Evolutionary conservation across 1,140 invertebrate species (phyloP), one percentile per base, ranked within the genome.

Genomic region (Apis mellifera): DNA sequence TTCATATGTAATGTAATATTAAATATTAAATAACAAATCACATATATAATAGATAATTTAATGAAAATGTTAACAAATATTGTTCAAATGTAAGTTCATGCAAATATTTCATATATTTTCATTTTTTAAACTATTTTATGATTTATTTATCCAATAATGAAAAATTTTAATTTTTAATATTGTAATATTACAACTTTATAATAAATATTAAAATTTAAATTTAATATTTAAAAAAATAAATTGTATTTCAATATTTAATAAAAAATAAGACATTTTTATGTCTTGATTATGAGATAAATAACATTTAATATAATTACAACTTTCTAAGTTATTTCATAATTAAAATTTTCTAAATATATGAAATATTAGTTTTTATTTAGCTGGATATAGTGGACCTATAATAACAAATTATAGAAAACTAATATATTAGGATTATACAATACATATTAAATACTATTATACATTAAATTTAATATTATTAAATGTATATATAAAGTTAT

Each of bases 341-440:
- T 57, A 60, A 54, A 59, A 75, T 59, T 76, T 82, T 76, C 72
- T 76, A 52, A 52, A 55, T 15, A n/a, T 73, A 82, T 68, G 42
- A 76, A 64, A 60, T 52, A 60, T 64, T 78, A 79, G 62, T 77
- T 79, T 83, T 73, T 55, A 82, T 82, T 74, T 83, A 83, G 82
- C 76, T 83, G 82, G 82, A 83, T 83, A 83, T 79, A 83, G 82
- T 73, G 82, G 82, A 83, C 82, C 82, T 83, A 79, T 66, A 55
- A 57, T 72, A 66, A 79, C 5, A 78, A 50, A 62, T 60, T 75
- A 32, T 50, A 70, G 59, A 64, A 82, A 78, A 65, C n/a, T 52
- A 54, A 82, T 78, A 65, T 13, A 62, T 69, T 77, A 83, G 54
- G 21, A 78, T 72, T 50, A 72, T 60, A 72, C 42, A 50, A 32